These are phyloP conservation scores for Rapana venosa DNA, from an alignment of 2,888 invertebrate species.

Conservation along the genomic window DNA sequence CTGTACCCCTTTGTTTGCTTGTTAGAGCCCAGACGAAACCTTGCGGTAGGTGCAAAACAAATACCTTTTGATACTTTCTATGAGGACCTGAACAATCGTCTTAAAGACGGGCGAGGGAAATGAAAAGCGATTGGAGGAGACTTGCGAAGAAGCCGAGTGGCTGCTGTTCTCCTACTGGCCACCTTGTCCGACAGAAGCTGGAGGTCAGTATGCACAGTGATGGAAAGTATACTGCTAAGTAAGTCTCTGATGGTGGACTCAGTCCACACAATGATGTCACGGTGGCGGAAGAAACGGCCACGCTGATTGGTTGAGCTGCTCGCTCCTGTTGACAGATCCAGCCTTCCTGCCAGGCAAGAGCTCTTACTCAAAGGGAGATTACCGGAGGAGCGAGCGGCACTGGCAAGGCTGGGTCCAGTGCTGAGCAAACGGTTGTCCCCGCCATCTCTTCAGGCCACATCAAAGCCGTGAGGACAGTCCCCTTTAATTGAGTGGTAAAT, in stretches of 20 bases:
- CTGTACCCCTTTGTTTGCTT: background rate
- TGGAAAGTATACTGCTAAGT: background rate
- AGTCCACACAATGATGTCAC: background rate
- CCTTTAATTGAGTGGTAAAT: constrained; percentile 35
- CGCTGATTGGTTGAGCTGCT: background rate
- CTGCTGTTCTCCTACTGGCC: background rate
- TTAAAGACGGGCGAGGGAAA: background rate
- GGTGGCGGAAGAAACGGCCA: background rate
- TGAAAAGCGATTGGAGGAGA: constrained; percentile 2
- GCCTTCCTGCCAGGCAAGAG: background rate
- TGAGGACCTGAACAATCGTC: background rate
- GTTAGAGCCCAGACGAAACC: background rate
- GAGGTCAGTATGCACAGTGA: background rate
- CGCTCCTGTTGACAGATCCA: constrained; percentile 10
- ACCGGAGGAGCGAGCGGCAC: background rate
- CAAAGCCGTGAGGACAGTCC: constrained; percentile 20
- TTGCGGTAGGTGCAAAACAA: background rate
- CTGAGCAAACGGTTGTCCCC: background rate
- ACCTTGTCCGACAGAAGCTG: background rate
- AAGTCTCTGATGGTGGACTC: background rate
- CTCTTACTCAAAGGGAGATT: constrained; percentile 35
- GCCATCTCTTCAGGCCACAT: background rate
- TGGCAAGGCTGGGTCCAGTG: background rate
- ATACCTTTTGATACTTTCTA: background rate
- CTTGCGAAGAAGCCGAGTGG: constrained; percentile 12